phyloP scores from a whole-genome alignment of 1,140 invertebrate genomes.

The Notospermus geniculatus region DNA sequence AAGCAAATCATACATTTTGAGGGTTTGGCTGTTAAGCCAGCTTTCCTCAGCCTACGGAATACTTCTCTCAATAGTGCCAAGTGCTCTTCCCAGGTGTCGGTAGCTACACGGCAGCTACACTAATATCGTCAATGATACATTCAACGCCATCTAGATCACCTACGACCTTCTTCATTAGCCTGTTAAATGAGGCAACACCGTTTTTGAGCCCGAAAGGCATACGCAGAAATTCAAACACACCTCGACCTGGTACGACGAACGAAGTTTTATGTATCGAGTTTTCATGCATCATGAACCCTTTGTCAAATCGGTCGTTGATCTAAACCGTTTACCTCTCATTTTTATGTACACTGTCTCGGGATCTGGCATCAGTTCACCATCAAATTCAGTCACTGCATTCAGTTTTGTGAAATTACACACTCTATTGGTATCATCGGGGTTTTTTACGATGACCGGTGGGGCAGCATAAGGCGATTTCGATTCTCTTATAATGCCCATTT shows the following conservation, averaged over 20 bases:
- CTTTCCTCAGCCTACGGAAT: slow-evolving; percentile 12
- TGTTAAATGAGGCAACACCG: slow-evolving; percentile 15
- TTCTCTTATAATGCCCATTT: slow-evolving; percentile 45
- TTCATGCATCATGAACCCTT: slow-evolving; percentile 20
- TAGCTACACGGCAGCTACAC: no score
- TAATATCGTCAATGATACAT: slow-evolving; percentile 5
- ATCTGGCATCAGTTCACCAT: slow-evolving; percentile 24
- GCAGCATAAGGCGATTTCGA: slow-evolving; percentile 56
- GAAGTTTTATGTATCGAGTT: slow-evolving; percentile 22
- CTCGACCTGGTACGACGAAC: slow-evolving; percentile 10
- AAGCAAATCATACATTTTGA: slow-evolving; percentile 26
- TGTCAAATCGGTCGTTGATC: slow-evolving; percentile 24
- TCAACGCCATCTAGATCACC: background rate
- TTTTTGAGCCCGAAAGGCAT: slow-evolving; percentile 29
- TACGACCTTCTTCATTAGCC: slow-evolving; percentile 14
- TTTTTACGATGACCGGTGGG: slow-evolving; percentile 57
- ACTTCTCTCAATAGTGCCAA: slow-evolving; percentile 13
- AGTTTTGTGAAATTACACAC: slow-evolving; percentile 58
- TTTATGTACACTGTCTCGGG: slow-evolving; percentile 21
- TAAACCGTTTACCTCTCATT: background rate
- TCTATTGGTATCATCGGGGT: slow-evolving; percentile 53
- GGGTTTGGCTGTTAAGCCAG: slow-evolving; percentile 20
- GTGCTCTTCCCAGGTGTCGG: slow-evolving; percentile 16
- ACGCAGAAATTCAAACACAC: slow-evolving; percentile 16
- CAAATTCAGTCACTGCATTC: slow-evolving; percentile 27